Conservation (phyloP, 2,113 vertebrate genomes). For the Ceyx cyanopectus region DNA sequence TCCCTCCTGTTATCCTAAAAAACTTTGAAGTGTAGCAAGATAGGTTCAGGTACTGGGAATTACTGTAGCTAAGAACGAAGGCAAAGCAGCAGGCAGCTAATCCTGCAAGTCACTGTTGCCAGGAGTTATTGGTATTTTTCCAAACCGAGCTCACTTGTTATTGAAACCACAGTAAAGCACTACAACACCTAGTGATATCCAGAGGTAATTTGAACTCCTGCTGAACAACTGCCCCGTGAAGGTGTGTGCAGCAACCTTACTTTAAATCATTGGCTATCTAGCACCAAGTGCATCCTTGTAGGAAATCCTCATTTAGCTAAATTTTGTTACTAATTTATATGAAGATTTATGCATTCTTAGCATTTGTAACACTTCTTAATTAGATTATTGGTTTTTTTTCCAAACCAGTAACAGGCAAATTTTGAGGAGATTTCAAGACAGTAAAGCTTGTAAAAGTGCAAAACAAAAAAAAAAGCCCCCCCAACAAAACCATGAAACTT, state of each 20-base stretch:
- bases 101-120: not conserved
- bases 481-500: conserved; percentile 20
- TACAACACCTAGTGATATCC: not conserved
- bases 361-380: not conserved
- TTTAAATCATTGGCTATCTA: not conserved
- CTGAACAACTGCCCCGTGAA: not conserved
- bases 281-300: not conserved
- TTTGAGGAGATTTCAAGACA: not conserved
- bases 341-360: not conserved
- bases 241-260: not conserved
- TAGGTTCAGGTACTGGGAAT: not conserved
- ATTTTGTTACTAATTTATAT: not conserved
- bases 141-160: not conserved
- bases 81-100: not conserved
- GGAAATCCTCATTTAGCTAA: not conserved
- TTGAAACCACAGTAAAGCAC: not conserved
- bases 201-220: not conserved
- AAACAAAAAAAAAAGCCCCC: not conserved
- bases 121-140: not conserved
- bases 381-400: not conserved
- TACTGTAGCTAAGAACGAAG: not conserved
- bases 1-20: not conserved
- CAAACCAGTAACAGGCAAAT: not conserved
- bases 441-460: not conserved
- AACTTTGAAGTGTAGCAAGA: not conserved